A percentile compares a stretch with the other conserved stretches of the same genome.
These are phyloP conservation scores for Lathronympha strigana DNA, from an alignment of 2,888 invertebrate genomes.

Conservation along the genomic window DNA sequence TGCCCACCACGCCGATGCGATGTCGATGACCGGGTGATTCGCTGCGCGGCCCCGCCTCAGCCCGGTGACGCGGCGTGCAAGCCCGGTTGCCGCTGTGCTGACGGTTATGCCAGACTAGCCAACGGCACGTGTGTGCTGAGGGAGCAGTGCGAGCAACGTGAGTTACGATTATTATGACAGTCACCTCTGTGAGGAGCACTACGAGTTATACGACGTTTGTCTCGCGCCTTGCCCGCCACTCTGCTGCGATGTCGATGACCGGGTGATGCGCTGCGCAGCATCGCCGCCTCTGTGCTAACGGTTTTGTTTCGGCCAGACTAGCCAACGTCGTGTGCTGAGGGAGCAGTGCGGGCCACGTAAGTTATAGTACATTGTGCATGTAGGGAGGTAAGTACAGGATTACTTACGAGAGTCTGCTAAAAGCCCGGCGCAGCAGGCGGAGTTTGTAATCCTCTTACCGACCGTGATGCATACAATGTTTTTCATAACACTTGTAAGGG, in stretches of 20 bases:
- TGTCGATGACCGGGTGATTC: constrained; percentile 48
- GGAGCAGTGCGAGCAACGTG: constrained; percentile 8
- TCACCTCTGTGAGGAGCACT: background rate
- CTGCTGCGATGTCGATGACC: background rate
- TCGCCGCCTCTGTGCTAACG: too few species aligned
- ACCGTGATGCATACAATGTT: too few species aligned
- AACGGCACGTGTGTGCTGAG: background rate
- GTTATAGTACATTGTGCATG: too few species aligned
- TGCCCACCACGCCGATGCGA: constrained; percentile 53
- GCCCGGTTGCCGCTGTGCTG: constrained; percentile 41
- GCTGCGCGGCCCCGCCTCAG: constrained; percentile 48
- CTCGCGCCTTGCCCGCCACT: background rate
- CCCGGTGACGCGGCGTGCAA: constrained; percentile 39
- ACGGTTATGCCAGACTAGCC: background rate
- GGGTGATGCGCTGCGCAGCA: too few species aligned
- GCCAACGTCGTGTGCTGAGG: too few species aligned
- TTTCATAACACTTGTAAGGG: too few species aligned
- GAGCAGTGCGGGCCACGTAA: too few species aligned
- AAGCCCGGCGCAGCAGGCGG: too few species aligned
- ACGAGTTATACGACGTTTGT: constrained; percentile 9
- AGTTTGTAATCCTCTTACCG: too few species aligned
- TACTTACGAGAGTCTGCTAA: too few species aligned
- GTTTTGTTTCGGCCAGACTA: too few species aligned
- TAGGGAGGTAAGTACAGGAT: too few species aligned
- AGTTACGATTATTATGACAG: background rate